phyloP scores from a whole-genome alignment of 2,113 vertebrate species.

The Scytalopus superciliaris region DNA sequence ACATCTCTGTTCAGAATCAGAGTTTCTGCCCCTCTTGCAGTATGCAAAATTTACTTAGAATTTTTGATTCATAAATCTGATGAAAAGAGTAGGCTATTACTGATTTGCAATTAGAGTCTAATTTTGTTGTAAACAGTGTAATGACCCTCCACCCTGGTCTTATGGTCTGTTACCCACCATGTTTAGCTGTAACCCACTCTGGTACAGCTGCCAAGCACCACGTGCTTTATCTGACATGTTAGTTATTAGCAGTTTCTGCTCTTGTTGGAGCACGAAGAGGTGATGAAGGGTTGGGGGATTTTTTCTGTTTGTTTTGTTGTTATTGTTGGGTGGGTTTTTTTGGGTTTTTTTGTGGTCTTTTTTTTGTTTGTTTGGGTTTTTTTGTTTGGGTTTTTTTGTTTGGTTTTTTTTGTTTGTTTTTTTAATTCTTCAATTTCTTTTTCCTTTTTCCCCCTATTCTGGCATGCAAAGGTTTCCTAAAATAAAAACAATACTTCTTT shows the following conservation, averaged over 20 bases:
- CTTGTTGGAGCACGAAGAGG: neutral
- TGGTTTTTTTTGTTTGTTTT: no score
- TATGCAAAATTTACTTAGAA: neutral
- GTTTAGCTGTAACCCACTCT: neutral
- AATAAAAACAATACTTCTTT: neutral
- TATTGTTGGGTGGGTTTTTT: no score
- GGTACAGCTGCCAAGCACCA: neutral
- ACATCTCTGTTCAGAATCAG: neutral
- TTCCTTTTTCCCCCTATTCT: neutral
- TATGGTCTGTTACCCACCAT: neutral
- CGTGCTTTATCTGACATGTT: constrained; percentile 1
- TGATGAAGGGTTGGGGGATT: neutral
- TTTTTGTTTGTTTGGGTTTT: no score
- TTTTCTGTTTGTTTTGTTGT: no score
- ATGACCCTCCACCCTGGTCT: neutral
- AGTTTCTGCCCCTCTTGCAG: neutral
- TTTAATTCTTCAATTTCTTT: neutral
- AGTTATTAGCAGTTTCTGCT: constrained; percentile 13
- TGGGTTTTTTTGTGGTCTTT: no score
- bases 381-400: no score
- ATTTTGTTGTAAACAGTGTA: constrained; percentile 32
- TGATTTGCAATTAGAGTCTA: neutral
- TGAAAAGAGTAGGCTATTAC: neutral
- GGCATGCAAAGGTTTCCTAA: neutral
- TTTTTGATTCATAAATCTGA: neutral